Evolutionary conservation across 2,113 vertebrate genomes (phyloP), one percentile per base, ranked within the genome.

Genomic region (Pelvicachromis taeniatus): DNA sequence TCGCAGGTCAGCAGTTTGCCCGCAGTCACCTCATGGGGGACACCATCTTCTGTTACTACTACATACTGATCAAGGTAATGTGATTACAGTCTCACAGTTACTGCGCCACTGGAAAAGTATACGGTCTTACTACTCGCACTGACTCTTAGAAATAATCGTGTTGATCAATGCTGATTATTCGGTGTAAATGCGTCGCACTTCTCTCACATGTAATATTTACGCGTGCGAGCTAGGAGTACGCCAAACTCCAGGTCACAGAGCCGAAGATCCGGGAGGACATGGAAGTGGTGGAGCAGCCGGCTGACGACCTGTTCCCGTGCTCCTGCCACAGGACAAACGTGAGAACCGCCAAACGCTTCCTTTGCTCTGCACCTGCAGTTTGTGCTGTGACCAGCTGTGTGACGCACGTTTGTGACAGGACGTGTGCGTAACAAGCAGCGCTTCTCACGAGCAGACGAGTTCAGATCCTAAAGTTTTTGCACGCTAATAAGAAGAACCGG

Each of bases 21-120:
- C 97, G 98, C 84, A 96, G 94, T 82, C 94, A 97, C 77, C 97
- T 99, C 42, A 99, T 98, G 97, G 97, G 97, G 8, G 97, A 99
- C 91, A 94, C 95, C 29, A 95, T 99, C 95, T 98, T 99, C 92
- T 99, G 98, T 88, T 99, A 99, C 87, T 99, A 99, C 94, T 97
- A 97, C 95, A 98, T 96, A 92, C 98, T 99, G 84, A 97, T 99
- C 88, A 96, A 98, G 97, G 99, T 99, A 95, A 96, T 12, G 11
- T 68, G 81, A 59, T 7, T 55, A 12, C 45, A 42, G 12, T 81
- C 82, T 1, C 23, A 84, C 6, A 68, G 5, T 65, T 68, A 16
- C 31, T 50, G 59, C 59, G 38, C 33, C 11, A 1, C 42, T 75
- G 14, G 77, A 53, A 77, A 29, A 21, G 33, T 52, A 40, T 4